These are phyloP conservation scores for Penaeus vannamei DNA, from an alignment of 1,140 invertebrate genomes.

Conservation along the genomic window DNA sequence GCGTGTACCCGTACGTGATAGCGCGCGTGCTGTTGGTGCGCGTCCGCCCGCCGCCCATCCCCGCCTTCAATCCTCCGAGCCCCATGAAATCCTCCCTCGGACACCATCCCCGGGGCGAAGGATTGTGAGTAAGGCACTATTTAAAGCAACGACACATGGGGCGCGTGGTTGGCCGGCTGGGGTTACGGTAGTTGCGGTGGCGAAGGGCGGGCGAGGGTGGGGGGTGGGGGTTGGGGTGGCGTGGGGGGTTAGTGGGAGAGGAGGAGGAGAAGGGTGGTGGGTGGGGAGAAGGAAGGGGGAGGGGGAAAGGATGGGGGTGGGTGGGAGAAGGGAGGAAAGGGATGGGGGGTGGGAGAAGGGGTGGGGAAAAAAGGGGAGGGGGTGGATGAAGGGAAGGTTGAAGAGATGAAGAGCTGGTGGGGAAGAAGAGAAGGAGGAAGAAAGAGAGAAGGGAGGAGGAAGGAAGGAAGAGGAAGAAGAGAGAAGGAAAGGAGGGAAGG, in stretches of 20 bases:
- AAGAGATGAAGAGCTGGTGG: neutral
- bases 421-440: neutral
- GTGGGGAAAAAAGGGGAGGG: neutral
- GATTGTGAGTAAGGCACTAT: no score
- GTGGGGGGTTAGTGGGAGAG: conserved; percentile 21
- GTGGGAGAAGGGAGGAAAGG: neutral
- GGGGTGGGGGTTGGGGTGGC: neutral
- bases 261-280: neutral
- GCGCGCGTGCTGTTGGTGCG: no score
- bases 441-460: neutral
- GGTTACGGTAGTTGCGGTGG: neutral
- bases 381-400: neutral
- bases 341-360: neutral
- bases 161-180: neutral
- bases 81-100: no score
- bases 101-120: no score
- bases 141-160: no score
- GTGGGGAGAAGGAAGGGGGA: neutral
- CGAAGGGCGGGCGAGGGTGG: neutral
- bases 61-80: no score
- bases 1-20: no score
- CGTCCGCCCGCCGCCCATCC: no score
- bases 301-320: neutral
- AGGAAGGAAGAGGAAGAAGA: neutral
- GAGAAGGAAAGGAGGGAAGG: neutral